Conservation (phyloP, 1,140 invertebrate genomes). For the Antheraea mylitta region DNA sequence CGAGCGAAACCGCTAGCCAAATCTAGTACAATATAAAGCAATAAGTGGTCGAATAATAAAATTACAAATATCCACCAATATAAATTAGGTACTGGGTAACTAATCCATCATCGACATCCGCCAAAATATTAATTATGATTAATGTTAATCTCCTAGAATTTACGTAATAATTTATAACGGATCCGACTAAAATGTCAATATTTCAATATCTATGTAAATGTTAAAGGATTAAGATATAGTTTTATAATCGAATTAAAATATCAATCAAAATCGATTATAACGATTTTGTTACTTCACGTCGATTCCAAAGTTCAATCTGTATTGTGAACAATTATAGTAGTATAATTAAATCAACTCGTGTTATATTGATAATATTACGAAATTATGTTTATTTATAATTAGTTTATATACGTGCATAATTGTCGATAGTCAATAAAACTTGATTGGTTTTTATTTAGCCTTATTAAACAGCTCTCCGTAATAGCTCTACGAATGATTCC, state of each 20-base stretch:
- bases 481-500: slow-evolving; percentile 4
- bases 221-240: slow-evolving; percentile 25
- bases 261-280: slow-evolving; percentile 15
- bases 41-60: background rate
- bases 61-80: background rate
- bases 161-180: slow-evolving; percentile 18
- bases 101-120: slow-evolving; percentile 5
- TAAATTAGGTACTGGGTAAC: background rate
- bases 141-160: slow-evolving; percentile 14
- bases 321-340: slow-evolving; percentile 23
- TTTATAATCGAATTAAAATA: slow-evolving; percentile 22
- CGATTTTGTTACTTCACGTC: slow-evolving; percentile 12
- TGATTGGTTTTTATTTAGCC: slow-evolving; percentile 27
- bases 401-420: slow-evolving; percentile 18
- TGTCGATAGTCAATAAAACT: slow-evolving; percentile 26
- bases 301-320: slow-evolving; percentile 14
- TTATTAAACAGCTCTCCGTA: slow-evolving; percentile 18
- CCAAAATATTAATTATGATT: slow-evolving; percentile 12
- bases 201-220: slow-evolving; percentile 21
- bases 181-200: slow-evolving; percentile 24
- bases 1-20: too few species aligned
- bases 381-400: slow-evolving; percentile 33
- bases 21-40: background rate
- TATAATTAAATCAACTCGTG: slow-evolving; percentile 26
- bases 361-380: slow-evolving; percentile 23